These are phyloP conservation scores for Hippopotamyrus pictus DNA, from an alignment of 2,797 vertebrate genomes.

Conservation along the genomic window DNA sequence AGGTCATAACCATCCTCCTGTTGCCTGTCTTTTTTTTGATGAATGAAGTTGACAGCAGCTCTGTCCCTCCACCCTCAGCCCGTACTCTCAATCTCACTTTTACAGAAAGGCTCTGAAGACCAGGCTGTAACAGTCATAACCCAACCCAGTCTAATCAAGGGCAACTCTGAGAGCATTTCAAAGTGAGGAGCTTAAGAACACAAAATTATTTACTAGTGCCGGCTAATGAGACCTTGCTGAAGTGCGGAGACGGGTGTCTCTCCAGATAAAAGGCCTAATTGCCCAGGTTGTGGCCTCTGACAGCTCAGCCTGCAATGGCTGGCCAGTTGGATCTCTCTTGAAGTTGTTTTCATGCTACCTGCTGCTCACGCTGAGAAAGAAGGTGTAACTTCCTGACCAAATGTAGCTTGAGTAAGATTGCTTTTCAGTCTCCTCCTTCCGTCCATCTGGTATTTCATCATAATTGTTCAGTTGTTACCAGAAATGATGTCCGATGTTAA, in stretches of 20 bases:
- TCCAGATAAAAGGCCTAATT: background rate
- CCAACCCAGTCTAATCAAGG: background rate
- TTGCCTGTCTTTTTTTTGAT: background rate
- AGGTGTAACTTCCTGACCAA: background rate
- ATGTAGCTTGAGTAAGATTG: background rate
- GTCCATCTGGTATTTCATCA: background rate
- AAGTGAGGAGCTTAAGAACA: background rate
- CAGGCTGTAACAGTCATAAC: background rate
- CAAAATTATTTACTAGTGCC: background rate
- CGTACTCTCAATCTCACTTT: background rate
- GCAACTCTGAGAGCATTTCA: background rate
- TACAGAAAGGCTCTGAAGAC: background rate
- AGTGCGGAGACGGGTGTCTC: background rate
- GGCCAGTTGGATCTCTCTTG: background rate
- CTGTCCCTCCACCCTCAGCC: background rate
- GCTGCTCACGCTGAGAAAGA: background rate
- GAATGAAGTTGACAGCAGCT: background rate
- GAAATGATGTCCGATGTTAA: background rate
- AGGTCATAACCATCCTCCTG: background rate
- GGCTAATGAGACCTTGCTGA: background rate
- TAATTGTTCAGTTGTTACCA: background rate
- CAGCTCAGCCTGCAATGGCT: background rate
- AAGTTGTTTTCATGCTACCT: background rate
- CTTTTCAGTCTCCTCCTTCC: background rate
- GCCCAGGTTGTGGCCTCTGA: background rate